phyloP scores from a whole-genome alignment of 2,113 vertebrate species.

The Alosa alosa region DNA sequence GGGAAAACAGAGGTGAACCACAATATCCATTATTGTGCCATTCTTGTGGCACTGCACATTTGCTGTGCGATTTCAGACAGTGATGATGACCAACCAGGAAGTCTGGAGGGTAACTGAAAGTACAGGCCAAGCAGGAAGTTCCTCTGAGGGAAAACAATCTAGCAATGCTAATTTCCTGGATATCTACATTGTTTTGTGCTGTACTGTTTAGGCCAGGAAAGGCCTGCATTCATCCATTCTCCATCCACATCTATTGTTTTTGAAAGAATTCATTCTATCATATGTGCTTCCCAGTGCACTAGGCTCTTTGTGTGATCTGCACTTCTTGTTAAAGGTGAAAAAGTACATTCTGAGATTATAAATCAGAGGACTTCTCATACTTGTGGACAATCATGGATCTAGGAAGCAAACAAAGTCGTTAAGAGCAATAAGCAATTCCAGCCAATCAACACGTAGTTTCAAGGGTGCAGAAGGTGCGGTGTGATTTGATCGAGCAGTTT shows the following conservation, averaged over 20 bases:
- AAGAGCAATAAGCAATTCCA: neutral
- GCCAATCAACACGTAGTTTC: neutral
- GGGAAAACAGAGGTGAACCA: neutral
- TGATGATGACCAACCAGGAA: neutral
- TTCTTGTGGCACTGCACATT: neutral
- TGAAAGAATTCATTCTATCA: neutral
- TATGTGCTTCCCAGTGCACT: neutral
- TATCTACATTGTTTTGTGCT: neutral
- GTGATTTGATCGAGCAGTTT: too few species aligned
- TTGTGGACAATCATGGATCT: neutral
- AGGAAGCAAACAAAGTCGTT: neutral
- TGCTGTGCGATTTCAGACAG: neutral
- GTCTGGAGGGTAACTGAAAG: neutral
- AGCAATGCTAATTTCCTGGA: neutral
- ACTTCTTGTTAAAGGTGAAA: too few species aligned
- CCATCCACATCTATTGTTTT: neutral
- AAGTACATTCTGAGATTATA: too few species aligned
- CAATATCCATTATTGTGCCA: neutral
- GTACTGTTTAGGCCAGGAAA: neutral
- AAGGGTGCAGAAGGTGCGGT: too few species aligned
- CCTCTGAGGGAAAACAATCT: neutral
- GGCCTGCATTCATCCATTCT: neutral
- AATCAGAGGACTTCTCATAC: too few species aligned
- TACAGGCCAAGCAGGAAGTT: constrained; percentile 1
- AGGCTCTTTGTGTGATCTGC: neutral